These are phyloP conservation scores for Periophthalmus magnuspinnatus DNA, from an alignment of 2,797 vertebrate genomes.

Conservation along the genomic window DNA sequence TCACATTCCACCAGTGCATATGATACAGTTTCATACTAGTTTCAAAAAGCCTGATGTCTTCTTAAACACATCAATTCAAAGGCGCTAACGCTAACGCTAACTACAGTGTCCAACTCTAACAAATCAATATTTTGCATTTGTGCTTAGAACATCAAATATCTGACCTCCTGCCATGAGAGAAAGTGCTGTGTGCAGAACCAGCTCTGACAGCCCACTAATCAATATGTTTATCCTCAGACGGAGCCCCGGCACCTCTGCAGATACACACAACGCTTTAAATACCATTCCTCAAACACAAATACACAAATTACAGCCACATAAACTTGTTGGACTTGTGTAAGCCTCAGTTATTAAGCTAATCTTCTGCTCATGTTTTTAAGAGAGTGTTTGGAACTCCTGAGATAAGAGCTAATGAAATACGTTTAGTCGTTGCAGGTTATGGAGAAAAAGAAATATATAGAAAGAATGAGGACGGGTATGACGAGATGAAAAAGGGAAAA, in stretches of 20 bases:
- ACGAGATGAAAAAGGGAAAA: no score
- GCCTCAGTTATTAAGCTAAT: slow-evolving; percentile 2
- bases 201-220: background rate
- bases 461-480: no score
- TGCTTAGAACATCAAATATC: slow-evolving; percentile 6
- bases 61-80: background rate
- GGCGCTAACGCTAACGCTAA: background rate
- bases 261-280: background rate
- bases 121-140: background rate
- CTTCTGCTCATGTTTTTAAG: background rate
- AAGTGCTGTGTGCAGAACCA: background rate
- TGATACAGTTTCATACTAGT: no score
- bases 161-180: background rate
- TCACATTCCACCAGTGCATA: no score
- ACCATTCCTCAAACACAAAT: background rate
- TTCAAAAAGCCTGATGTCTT: no score
- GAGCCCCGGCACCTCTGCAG: background rate
- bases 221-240: slow-evolving; percentile 1
- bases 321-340: background rate
- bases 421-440: no score
- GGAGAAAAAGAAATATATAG: no score
- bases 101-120: background rate
- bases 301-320: background rate
- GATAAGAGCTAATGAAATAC: background rate
- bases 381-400: background rate